Conservation (phyloP, 2,888 invertebrate species). For the Mythimna pallens region DNA sequence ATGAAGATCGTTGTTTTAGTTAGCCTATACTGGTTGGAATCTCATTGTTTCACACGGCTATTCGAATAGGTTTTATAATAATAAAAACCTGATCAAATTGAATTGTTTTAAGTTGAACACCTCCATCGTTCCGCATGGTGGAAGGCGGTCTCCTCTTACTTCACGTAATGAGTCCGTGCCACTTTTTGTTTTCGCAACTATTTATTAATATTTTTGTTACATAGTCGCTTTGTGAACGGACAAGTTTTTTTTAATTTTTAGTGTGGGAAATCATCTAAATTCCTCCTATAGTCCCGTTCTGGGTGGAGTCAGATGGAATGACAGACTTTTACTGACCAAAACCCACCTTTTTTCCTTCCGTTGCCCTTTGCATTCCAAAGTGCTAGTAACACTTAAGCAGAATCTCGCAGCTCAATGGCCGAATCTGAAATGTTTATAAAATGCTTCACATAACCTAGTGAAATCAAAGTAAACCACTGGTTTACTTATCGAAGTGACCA, state of each 20-base stretch:
- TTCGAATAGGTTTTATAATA: slow-evolving; percentile 56
- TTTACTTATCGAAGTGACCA: background rate
- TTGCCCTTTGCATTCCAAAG: no score
- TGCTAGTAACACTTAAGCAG: no score
- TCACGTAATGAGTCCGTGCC: slow-evolving; percentile 71
- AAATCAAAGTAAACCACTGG: slow-evolving; percentile 14
- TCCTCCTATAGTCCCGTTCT: no score
- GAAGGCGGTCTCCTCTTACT: slow-evolving; percentile 72
- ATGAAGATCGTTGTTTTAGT: background rate
- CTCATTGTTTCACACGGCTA: slow-evolving; percentile 64
- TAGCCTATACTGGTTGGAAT: slow-evolving; percentile 55
- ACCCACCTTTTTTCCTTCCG: no score
- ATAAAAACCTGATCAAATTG: slow-evolving; percentile 67
- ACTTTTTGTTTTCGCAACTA: slow-evolving; percentile 75
- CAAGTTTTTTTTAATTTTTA: slow-evolving; percentile 14
- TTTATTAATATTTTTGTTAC: slow-evolving; percentile 67
- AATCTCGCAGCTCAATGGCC: no score
- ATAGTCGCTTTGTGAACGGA: slow-evolving; percentile 59
- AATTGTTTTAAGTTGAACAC: slow-evolving; percentile 68
- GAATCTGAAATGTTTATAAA: no score
- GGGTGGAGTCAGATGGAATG: no score
- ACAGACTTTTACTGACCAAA: no score
- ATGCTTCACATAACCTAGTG: background rate
- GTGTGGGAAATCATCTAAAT: no score
- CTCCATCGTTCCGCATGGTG: slow-evolving; percentile 71